These are phyloP conservation scores for Athene noctua DNA, from an alignment of 2,113 vertebrate genomes.

Conservation along the genomic window DNA sequence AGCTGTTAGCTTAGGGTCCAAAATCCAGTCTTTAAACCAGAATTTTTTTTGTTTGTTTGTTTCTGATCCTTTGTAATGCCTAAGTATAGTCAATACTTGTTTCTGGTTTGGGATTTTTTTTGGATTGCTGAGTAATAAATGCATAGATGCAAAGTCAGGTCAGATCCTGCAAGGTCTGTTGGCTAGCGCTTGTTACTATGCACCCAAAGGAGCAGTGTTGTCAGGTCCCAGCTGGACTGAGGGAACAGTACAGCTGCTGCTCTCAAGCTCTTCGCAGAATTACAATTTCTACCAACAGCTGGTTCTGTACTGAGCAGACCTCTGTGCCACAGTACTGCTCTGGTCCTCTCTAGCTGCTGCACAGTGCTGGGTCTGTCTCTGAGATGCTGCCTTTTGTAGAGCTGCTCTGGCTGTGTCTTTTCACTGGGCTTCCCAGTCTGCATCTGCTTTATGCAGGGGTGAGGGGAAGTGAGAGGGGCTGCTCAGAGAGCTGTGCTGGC, in stretches of 20 bases:
- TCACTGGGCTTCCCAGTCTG: neutral
- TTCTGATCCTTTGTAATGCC: neutral
- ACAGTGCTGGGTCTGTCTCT: neutral
- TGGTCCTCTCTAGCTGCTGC: neutral
- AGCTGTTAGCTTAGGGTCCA: neutral
- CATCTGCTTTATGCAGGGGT: neutral
- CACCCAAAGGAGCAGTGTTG: neutral
- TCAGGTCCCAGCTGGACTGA: neutral
- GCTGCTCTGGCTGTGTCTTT: neutral
- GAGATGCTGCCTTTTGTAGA: neutral
- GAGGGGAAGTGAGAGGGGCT: neutral
- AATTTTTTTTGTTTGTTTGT: neutral
- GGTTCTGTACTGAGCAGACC: neutral
- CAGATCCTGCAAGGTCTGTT: neutral
- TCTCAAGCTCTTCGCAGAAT: neutral
- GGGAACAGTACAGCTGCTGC: neutral
- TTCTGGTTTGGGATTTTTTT: neutral
- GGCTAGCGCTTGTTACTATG: neutral
- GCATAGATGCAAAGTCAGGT: neutral
- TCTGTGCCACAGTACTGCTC: accelerated
- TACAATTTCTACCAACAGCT: neutral
- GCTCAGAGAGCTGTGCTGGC: neutral
- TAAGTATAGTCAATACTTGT: neutral
- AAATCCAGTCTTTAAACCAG: neutral
- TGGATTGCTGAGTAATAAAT: neutral